phyloP scores from a whole-genome alignment of 2,888 invertebrate species.

The Caenorhabditis wallacei region DNA sequence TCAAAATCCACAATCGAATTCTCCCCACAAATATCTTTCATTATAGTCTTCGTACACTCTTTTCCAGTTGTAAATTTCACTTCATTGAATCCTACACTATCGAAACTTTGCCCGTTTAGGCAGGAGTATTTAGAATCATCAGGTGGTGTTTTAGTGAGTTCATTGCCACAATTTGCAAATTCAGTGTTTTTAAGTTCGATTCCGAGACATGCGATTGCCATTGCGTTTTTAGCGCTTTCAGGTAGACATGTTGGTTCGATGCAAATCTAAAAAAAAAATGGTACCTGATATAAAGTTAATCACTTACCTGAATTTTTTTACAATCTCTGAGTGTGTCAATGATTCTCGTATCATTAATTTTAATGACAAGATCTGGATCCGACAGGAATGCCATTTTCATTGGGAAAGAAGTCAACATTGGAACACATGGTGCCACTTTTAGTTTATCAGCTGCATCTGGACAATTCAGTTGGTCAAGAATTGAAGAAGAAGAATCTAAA shows the following conservation, averaged over 20 bases:
- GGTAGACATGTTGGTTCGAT: not conserved
- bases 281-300: not conserved
- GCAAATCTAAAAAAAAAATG: not conserved
- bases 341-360: no score
- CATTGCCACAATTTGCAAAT: not conserved
- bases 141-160: not conserved
- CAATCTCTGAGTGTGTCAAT: not conserved
- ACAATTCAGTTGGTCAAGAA: no score
- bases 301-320: not conserved
- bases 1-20: slow-evolving; percentile 3
- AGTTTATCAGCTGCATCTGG: no score
- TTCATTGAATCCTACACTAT: not conserved
- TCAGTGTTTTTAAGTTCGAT: not conserved
- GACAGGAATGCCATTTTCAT: no score
- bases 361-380: no score
- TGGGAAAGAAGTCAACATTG: no score
- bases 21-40: slow-evolving; percentile 19
- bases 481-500: no score
- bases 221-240: not conserved
- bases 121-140: not conserved
- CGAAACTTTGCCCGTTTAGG: not conserved
- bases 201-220: not conserved
- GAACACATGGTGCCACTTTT: no score
- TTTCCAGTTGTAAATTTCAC: not conserved
- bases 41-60: slow-evolving; percentile 7